Conservation (phyloP, 2,888 invertebrate genomes). For the Eristalis tenax region DNA sequence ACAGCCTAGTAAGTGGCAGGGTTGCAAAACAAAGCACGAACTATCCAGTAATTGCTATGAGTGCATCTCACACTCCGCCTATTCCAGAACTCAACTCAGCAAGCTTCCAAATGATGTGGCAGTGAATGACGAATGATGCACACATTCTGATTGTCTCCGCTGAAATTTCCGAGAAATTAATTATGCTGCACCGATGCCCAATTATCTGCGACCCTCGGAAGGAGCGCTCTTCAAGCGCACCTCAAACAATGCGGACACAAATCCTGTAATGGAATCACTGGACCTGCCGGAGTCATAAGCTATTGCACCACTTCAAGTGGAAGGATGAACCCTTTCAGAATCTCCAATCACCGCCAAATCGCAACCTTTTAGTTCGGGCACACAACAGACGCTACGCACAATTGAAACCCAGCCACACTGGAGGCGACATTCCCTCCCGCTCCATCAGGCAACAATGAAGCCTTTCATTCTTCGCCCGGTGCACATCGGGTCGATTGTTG, state of each 20-base stretch:
- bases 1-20: too few relatives aligned
- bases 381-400: not conserved
- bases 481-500: not conserved
- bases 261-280: not conserved
- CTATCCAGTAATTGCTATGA: too few relatives aligned
- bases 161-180: not conserved
- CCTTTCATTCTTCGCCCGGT: not conserved
- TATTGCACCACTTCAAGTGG: not conserved
- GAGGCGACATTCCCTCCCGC: not conserved
- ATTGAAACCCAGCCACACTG: not conserved
- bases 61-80: too few relatives aligned
- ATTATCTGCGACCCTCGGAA: not conserved
- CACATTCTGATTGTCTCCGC: not conserved
- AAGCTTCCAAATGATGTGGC: too few relatives aligned
- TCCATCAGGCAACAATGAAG: not conserved
- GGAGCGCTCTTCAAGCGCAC: not conserved
- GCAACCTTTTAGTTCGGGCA: not conserved
- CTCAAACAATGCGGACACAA: not conserved
- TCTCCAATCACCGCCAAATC: not conserved
- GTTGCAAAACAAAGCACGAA: too few relatives aligned
- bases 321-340: not conserved
- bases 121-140: not conserved
- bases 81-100: too few relatives aligned
- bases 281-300: not conserved
- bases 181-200: not conserved